Evolutionary conservation across 2,888 invertebrate genomes (phyloP), one percentile per base, ranked within the genome.

Genomic region (Pyrgus malvae): DNA sequence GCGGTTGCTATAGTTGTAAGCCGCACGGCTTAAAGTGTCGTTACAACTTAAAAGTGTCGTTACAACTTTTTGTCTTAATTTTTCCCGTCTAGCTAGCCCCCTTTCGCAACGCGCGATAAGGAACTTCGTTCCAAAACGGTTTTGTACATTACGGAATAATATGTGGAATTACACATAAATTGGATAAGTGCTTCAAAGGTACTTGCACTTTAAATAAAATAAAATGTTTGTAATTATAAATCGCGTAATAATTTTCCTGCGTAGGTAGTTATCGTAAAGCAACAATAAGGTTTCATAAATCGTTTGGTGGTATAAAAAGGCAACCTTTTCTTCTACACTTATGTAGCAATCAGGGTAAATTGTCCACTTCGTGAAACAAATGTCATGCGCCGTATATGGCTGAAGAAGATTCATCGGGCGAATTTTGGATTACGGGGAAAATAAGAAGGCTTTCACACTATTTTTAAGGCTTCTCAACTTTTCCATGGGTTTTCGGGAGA

Each of bases 351-450:
- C 58, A 55, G 27, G 48, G 31, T 50, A 58, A 63, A 61, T 57
- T 56, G 55, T 54, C 35, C 27, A 16, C 45, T 58, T 57, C 60
- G 55, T 49, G 50, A 60, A 60, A 25, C 31, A 60, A 60, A 60
- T 62, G 60, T 58, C 60, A 60, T 25, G 40, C 33, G 27, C 53
- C 53, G 23, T 53, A 46, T 40, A 46, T 29, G 53, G 53, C 8
- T 35, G 45, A 38, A 53, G 53, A 51, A 45, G 53, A 46, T 31
- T 40, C 45, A 38, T 38, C 31, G 31, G 11, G 45, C 16, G 31
- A 53, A 40, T 40, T 53, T 53, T 53, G 21, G 23, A 41, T 33
- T 50, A 41, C 11, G 19, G 40, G 14, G 29, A 19, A 2, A 40
- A 21, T 11, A 40, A 38, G 19, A 11, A 8, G 8, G 17, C 19